Percentiles rank a stretch among this genome's conserved stretches.
phyloP scores from a whole-genome alignment of 1,140 invertebrate species.

The Chrysopa pallens region DNA sequence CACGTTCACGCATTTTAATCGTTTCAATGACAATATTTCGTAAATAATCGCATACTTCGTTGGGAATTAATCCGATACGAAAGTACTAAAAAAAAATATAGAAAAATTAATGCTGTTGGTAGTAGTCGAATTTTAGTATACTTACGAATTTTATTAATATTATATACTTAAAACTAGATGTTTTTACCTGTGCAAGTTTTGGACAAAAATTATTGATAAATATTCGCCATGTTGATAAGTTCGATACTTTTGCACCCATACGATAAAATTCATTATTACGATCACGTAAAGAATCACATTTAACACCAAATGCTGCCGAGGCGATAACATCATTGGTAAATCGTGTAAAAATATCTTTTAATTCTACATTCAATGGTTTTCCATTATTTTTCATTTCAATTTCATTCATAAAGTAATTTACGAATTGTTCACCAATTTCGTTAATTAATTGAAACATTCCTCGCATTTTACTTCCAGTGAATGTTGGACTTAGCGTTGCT shows the following conservation, averaged over 20 bases:
- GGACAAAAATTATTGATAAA: not conserved
- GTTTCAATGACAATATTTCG: conserved; percentile 15
- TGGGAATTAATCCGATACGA: conserved; percentile 10
- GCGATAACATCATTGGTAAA: conserved; percentile 38
- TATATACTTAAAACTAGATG: not conserved
- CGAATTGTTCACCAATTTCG: conserved; percentile 8
- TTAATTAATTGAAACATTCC: conserved; percentile 25
- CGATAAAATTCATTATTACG: conserved; percentile 25
- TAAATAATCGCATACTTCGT: conserved; percentile 12
- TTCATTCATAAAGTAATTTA: too few species aligned
- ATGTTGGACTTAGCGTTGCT: conserved; percentile 29
- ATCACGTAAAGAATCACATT: conserved; percentile 28
- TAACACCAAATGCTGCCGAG: conserved; percentile 27
- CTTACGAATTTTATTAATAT: not conserved
- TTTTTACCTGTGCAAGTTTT: not conserved
- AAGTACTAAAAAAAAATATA: conserved; percentile 6
- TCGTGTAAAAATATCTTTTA: conserved; percentile 26
- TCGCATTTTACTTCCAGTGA: conserved; percentile 33
- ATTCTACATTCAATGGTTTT: conserved; percentile 14
- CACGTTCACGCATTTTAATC: conserved; percentile 18
- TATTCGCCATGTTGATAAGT: too few species aligned
- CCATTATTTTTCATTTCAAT: too few species aligned
- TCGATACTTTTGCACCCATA: conserved; percentile 13
- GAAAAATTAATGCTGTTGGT: not conserved
- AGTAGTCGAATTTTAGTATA: not conserved